Percentiles rank a stretch among this genome's conserved stretches.
Conservation (phyloP, 1,140 invertebrate genomes). For the Apolygus lucorum region DNA sequence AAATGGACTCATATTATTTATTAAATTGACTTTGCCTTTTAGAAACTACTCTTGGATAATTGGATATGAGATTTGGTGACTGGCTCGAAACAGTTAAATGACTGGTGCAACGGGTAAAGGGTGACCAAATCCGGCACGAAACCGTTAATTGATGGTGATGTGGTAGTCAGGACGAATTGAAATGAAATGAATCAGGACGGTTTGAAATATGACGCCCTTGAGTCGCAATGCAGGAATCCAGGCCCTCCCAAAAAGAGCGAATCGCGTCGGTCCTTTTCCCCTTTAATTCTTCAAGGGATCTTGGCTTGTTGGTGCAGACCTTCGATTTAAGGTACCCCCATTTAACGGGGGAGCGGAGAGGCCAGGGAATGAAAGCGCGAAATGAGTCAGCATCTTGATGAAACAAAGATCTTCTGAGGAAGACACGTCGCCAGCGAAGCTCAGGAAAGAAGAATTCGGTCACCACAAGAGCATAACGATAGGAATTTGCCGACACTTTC, state of each 20-base stretch:
- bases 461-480: background rate
- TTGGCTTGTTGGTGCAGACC: background rate
- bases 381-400: background rate
- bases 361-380: background rate
- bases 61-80: too few relatives aligned
- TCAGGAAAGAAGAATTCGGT: background rate
- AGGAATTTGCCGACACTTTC: background rate
- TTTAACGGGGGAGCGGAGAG: background rate
- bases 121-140: too few relatives aligned
- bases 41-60: too few relatives aligned
- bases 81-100: too few relatives aligned
- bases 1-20: too few relatives aligned
- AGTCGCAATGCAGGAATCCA: background rate
- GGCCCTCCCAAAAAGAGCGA: background rate
- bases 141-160: too few relatives aligned
- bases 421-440: background rate
- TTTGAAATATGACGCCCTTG: too few relatives aligned
- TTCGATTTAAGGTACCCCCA: background rate
- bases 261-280: background rate
- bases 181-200: too few relatives aligned
- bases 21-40: too few relatives aligned
- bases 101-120: too few relatives aligned
- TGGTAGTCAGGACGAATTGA: too few relatives aligned
- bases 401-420: background rate
- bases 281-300: background rate